Evolutionary conservation across 1,140 invertebrate genomes (phyloP).

Genomic region (Drosophila cardini): DNA sequence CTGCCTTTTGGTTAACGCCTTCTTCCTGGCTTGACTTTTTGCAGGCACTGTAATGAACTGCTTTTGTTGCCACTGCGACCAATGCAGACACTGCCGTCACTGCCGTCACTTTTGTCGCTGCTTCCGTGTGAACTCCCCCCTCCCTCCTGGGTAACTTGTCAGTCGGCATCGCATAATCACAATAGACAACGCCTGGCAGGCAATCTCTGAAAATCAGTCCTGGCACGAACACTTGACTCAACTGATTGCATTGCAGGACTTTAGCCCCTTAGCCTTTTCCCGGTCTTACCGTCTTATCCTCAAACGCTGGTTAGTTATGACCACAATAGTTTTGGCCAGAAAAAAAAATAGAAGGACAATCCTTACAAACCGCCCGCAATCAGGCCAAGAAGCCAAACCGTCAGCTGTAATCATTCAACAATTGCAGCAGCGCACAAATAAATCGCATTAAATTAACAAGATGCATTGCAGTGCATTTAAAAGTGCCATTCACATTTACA

Average conservation of each 20-base stretch:
- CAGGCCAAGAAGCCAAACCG: slow-evolving; percentile 15
- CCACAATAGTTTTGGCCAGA: slow-evolving; percentile 22
- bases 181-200: slow-evolving; percentile 68
- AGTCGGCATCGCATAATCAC: slow-evolving; percentile 70
- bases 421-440: slow-evolving; percentile 32
- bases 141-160: slow-evolving; percentile 56
- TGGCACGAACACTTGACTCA: slow-evolving; percentile 44
- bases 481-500: slow-evolving; percentile 37
- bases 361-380: slow-evolving; percentile 29
- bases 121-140: slow-evolving; percentile 62
- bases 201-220: slow-evolving; percentile 57
- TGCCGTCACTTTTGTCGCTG: slow-evolving; percentile 47
- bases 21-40: slow-evolving; percentile 56
- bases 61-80: slow-evolving; percentile 29
- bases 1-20: slow-evolving; percentile 68
- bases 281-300: neutral
- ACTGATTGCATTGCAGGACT: slow-evolving; percentile 49
- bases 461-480: slow-evolving; percentile 44
- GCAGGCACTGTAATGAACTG: slow-evolving; percentile 64
- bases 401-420: slow-evolving; percentile 22
- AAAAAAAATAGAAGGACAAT: neutral
- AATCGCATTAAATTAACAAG: slow-evolving; percentile 55
- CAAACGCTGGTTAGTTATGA: slow-evolving; percentile 12
- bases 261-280: neutral
- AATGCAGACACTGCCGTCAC: slow-evolving; percentile 24